A percentile compares a stretch with the other conserved stretches of the same genome.
phyloP scores from a whole-genome alignment of 2,113 vertebrate species.

The Thinocorus orbignyianus region DNA sequence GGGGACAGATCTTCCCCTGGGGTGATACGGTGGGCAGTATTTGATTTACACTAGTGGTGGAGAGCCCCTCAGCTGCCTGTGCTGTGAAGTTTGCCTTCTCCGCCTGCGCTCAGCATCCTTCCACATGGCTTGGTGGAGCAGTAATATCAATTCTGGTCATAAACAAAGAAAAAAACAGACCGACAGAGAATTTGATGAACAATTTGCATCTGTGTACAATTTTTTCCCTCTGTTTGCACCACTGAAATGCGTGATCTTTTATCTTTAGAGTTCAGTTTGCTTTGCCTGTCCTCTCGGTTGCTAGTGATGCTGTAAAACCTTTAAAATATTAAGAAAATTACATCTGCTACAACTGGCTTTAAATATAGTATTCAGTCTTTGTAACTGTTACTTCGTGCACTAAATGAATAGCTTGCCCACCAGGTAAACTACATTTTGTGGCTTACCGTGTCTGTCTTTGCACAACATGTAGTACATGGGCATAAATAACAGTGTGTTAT shows the following conservation, averaged over 20 bases:
- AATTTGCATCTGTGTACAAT: not conserved
- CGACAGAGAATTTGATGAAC: not conserved
- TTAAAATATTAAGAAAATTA: conserved; percentile 42
- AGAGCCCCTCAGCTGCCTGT: not conserved
- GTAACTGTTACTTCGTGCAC: not conserved
- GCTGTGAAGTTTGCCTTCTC: not conserved
- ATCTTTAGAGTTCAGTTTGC: not conserved
- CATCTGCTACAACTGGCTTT: conserved; percentile 20
- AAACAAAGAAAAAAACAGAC: conserved; percentile 10
- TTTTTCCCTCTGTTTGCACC: not conserved
- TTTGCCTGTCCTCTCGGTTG: not conserved
- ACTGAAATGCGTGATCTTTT: not conserved
- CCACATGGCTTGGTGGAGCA: not conserved
- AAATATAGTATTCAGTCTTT: conserved; percentile 22
- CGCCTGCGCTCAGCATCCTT: not conserved
- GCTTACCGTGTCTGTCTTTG: conserved; percentile 41
- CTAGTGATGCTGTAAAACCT: not conserved
- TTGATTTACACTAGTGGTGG: not conserved
- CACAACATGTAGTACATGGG: conserved; percentile 39
- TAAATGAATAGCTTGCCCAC: conserved; percentile 13
- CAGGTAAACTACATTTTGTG: conserved; percentile 67
- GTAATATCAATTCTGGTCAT: not conserved
- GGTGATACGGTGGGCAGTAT: not conserved
- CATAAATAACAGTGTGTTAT: conserved; percentile 73
- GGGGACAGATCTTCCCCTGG: not conserved